Conservation (phyloP, 1,140 invertebrate genomes). For the Stegodyphus dumicola region DNA sequence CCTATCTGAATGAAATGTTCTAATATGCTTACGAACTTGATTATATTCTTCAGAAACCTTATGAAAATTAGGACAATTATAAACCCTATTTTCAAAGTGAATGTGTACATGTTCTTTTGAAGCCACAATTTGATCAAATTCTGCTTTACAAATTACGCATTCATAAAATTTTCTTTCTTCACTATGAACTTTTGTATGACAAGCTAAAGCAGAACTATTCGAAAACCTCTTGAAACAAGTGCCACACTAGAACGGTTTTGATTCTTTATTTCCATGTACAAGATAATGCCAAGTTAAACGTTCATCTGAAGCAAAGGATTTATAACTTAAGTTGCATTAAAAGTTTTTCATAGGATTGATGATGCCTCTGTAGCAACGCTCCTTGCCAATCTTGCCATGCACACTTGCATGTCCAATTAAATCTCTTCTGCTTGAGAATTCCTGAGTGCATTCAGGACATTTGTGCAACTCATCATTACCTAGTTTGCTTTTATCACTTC, state of each 20-base stretch:
- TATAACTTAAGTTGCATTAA: constrained; percentile 77
- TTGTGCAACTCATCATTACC: constrained; percentile 62
- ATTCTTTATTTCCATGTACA: constrained; percentile 78
- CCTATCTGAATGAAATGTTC: constrained; percentile 78
- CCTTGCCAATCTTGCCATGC: constrained; percentile 69
- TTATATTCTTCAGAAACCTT: constrained; percentile 75
- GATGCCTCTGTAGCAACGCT: constrained; percentile 63
- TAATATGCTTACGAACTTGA: constrained; percentile 79
- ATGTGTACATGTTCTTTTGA: constrained; percentile 77
- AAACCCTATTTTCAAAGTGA: constrained; percentile 76
- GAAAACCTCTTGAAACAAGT: constrained; percentile 79
- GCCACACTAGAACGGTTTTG: constrained; percentile 76
- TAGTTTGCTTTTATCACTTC: constrained; percentile 62
- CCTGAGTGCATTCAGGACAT: constrained; percentile 69
- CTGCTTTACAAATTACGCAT: constrained; percentile 79
- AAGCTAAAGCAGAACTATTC: constrained; percentile 79
- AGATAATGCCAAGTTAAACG: constrained; percentile 77
- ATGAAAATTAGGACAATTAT: constrained; percentile 74
- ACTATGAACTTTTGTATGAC: constrained; percentile 80
- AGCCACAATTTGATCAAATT: constrained; percentile 75
- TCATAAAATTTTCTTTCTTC: constrained; percentile 73
- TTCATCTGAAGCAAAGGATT: constrained; percentile 76
- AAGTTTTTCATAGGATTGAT: constrained; percentile 69
- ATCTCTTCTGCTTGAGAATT: constrained; percentile 70
- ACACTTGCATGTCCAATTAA: constrained; percentile 73